Evolutionary conservation across 2,888 invertebrate genomes (phyloP).

Genomic region (Ormyrus pomaceus): DNA sequence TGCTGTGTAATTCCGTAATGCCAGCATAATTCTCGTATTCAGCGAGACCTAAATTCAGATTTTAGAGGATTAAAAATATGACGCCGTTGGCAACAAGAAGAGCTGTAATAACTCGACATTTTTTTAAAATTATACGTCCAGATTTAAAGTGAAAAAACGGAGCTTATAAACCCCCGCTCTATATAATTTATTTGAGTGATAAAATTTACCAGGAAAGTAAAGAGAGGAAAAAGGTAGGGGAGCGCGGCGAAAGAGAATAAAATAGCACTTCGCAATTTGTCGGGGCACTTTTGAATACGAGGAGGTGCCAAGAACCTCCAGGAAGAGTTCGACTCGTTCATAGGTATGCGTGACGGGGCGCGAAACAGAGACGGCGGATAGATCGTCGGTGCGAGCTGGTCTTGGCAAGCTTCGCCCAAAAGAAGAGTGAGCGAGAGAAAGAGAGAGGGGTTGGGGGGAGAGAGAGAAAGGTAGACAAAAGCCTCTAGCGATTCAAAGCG

Average conservation of each 20-base stretch:
- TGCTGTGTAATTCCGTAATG: too few relatives aligned
- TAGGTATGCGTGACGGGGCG: constrained; percentile 17
- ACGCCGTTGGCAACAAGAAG: too few relatives aligned
- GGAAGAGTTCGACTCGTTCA: not conserved
- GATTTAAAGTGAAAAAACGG: too few relatives aligned
- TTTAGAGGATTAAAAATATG: too few relatives aligned
- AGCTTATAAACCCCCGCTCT: too few relatives aligned
- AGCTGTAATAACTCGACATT: too few relatives aligned
- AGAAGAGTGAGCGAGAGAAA: not conserved
- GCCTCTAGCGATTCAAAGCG: constrained; percentile 60
- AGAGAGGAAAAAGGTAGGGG: not conserved
- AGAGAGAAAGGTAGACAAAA: constrained; percentile 47
- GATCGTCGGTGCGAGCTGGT: constrained; percentile 26
- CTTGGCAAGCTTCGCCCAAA: constrained; percentile 5
- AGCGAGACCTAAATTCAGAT: too few relatives aligned
- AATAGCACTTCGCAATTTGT: constrained; percentile 29
- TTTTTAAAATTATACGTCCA: too few relatives aligned
- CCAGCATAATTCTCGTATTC: too few relatives aligned
- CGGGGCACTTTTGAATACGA: not conserved
- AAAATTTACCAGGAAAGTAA: not conserved
- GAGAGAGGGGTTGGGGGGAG: too few relatives aligned
- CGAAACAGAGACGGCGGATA: not conserved
- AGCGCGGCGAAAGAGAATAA: constrained; percentile 1
- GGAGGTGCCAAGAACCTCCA: constrained; percentile 17
- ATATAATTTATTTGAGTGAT: too few relatives aligned